A percentile compares a stretch with the other conserved stretches of the same genome.
Evolutionary conservation across 2,113 vertebrate genomes (phyloP).

Genomic region (Apaloderma vittatum): DNA sequence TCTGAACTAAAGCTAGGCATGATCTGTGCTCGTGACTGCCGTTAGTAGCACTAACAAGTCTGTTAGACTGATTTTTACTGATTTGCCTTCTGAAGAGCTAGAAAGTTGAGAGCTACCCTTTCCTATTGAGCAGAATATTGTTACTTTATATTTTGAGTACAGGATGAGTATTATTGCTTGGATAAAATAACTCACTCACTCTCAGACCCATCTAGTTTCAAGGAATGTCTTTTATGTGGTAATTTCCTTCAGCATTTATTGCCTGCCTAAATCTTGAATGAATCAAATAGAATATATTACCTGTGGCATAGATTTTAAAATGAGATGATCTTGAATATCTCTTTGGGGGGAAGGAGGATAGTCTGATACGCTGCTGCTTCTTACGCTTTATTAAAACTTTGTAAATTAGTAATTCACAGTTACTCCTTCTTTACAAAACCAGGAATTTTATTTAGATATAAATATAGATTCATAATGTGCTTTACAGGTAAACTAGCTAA

Average conservation of each 20-base stretch:
- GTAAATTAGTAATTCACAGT: not conserved
- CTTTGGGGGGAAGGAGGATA: not conserved
- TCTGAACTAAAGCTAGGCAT: not conserved
- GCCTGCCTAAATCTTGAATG: slow-evolving; percentile 34
- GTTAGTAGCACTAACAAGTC: not conserved
- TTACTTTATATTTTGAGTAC: not conserved
- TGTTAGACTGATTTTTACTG: not conserved
- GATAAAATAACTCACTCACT: slow-evolving; percentile 6
- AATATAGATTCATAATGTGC: not conserved
- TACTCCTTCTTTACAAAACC: not conserved
- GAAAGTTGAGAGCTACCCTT: not conserved
- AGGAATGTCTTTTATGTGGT: slow-evolving; percentile 64
- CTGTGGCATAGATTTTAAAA: slow-evolving; percentile 29
- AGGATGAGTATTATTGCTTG: not conserved
- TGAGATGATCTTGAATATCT: not conserved
- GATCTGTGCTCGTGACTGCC: not conserved
- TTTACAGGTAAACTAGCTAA: not conserved
- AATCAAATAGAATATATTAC: slow-evolving; percentile 42
- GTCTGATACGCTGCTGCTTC: not conserved
- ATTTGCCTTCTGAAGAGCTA: not conserved
- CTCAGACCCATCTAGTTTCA: not conserved
- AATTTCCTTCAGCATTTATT: slow-evolving; percentile 61
- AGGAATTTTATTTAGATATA: not conserved
- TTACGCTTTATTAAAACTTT: not conserved
- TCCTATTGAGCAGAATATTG: not conserved